Percentiles rank a stretch among this genome's conserved stretches.
phyloP scores from a whole-genome alignment of 2,888 invertebrate species.

The Boloria euphrosyne region DNA sequence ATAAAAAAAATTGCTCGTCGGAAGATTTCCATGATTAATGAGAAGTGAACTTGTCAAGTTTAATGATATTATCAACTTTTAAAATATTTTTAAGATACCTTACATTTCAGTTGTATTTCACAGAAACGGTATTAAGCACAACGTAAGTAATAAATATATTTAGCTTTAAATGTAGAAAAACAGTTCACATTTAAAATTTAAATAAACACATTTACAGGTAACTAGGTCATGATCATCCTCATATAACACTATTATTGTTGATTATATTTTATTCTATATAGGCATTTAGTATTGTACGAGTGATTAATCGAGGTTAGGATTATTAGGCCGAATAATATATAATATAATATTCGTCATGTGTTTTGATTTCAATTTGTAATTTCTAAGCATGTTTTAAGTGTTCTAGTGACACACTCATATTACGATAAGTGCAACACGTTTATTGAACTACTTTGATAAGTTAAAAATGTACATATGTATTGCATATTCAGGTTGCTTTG shows the following conservation, averaged over 20 bases:
- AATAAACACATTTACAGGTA: slow-evolving; percentile 5
- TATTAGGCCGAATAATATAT: slow-evolving; percentile 25
- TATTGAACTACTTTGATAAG: slow-evolving; percentile 15
- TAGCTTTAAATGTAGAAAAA: neutral
- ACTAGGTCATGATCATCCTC: slow-evolving; percentile 11
- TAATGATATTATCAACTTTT: too few species aligned
- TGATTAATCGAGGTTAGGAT: slow-evolving; percentile 32
- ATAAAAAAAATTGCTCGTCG: neutral
- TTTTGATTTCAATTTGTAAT: slow-evolving; percentile 18
- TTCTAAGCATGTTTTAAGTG: slow-evolving; percentile 8
- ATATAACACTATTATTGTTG: slow-evolving; percentile 11
- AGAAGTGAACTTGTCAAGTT: neutral
- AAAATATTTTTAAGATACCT: too few species aligned
- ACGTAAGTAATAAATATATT: too few species aligned
- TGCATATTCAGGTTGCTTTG: too few species aligned
- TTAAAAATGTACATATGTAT: too few species aligned
- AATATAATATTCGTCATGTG: slow-evolving; percentile 19
- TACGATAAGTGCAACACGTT: slow-evolving; percentile 11
- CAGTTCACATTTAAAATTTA: slow-evolving; percentile 1
- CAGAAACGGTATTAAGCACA: too few species aligned
- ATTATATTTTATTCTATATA: slow-evolving; percentile 7
- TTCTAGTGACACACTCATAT: slow-evolving; percentile 26
- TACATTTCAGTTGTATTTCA: too few species aligned
- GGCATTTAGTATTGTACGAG: slow-evolving; percentile 3
- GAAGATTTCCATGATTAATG: neutral